Conservation (phyloP, 2,113 vertebrate genomes). For the Potamarius usumacintae region DNA sequence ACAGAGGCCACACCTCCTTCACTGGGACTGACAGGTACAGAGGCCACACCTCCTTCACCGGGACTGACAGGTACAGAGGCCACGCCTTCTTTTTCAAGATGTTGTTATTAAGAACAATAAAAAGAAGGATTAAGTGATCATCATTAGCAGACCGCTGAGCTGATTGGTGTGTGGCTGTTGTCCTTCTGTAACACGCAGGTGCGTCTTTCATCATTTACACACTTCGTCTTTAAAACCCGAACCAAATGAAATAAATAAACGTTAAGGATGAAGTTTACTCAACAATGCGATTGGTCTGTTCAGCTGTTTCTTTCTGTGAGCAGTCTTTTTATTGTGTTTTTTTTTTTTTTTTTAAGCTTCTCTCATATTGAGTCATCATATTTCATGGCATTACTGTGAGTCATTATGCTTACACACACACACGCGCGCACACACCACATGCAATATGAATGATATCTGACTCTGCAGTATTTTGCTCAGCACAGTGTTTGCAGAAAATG, state of each 20-base stretch:
- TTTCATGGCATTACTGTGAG: not conserved
- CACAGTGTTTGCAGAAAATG: not conserved
- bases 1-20: too few relatives aligned
- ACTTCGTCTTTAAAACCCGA: conserved; percentile 22
- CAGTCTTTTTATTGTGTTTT: too few relatives aligned
- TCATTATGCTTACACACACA: too few relatives aligned
- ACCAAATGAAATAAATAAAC: conserved; percentile 36
- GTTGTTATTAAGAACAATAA: too few relatives aligned
- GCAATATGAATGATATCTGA: not conserved
- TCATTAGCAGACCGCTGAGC: conserved; percentile 28
- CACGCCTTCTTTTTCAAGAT: too few relatives aligned
- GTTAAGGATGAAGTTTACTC: not conserved
- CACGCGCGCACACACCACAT: conserved; percentile 1
- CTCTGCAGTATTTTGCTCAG: not conserved
- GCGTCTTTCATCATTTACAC: conserved; percentile 15
- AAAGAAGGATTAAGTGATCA: too few relatives aligned
- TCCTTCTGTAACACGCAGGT: conserved; percentile 15
- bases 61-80: too few relatives aligned
- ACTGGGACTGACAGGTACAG: too few relatives aligned
- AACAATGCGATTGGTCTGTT: not conserved
- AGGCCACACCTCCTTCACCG: too few relatives aligned
- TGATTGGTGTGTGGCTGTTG: conserved; percentile 8
- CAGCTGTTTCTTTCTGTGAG: not conserved
- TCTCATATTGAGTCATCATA: conserved; percentile 19
- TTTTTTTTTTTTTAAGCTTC: not conserved